phyloP scores from a whole-genome alignment of 2,797 vertebrate species.

The Falco columbarius region DNA sequence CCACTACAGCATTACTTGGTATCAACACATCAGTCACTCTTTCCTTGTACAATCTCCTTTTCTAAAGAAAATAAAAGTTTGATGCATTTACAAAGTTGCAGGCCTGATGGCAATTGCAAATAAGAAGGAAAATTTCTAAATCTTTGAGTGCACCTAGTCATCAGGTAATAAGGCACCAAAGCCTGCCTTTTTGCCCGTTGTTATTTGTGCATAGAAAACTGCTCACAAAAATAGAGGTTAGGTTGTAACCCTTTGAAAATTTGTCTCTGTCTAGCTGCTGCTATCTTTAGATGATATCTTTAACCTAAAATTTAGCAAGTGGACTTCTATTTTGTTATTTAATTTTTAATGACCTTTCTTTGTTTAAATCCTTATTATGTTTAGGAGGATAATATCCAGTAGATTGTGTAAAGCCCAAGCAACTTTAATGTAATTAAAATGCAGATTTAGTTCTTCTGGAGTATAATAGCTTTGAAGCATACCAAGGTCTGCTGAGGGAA shows the following conservation, averaged over 20 bases:
- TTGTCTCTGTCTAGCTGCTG: neutral
- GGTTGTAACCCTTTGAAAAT: neutral
- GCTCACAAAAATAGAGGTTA: neutral
- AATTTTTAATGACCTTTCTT: neutral
- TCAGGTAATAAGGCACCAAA: neutral
- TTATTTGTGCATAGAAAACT: neutral
- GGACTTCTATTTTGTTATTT: neutral
- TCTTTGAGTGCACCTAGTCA: neutral
- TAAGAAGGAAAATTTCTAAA: neutral
- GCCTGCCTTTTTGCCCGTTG: neutral
- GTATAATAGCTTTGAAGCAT: conserved; percentile 35
- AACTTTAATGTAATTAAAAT: conserved; percentile 57
- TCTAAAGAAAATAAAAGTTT: neutral
- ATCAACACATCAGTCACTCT: neutral
- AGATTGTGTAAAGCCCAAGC: neutral
- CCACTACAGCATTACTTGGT: neutral
- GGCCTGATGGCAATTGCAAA: neutral
- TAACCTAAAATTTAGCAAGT: neutral
- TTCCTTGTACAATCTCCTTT: neutral
- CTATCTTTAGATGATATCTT: neutral
- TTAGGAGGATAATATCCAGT: neutral
- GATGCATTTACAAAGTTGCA: neutral
- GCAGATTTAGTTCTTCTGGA: conserved; percentile 38
- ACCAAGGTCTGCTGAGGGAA: conserved; percentile 40
- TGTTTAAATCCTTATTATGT: neutral